phyloP scores from a whole-genome alignment of 1,140 invertebrate species.

The Apis laboriosa region DNA sequence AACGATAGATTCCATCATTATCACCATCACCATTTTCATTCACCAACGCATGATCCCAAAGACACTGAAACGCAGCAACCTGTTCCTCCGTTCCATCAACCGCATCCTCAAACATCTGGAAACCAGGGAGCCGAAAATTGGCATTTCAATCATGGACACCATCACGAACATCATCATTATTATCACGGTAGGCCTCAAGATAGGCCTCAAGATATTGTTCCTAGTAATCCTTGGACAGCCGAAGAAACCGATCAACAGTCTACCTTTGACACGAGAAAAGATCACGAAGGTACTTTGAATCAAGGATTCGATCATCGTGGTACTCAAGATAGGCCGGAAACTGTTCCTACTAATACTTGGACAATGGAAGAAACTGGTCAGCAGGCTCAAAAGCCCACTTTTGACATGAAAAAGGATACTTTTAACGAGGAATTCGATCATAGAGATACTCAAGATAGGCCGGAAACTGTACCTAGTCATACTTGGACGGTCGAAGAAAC shows the following conservation, averaged over 20 bases:
- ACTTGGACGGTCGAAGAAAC: neutral
- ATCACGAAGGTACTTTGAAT: neutral
- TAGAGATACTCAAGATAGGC: neutral
- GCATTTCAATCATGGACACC: constrained; percentile 1
- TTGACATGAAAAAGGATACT: too few relatives aligned
- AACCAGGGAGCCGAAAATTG: neutral
- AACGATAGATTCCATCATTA: neutral
- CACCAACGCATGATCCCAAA: neutral
- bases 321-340: neutral
- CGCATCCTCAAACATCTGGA: neutral
- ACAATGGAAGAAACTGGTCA: neutral
- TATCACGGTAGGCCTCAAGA: neutral
- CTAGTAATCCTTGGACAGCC: neutral
- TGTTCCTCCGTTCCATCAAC: neutral
- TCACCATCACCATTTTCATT: constrained; percentile 7
- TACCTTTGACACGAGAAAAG: neutral
- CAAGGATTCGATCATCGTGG: constrained; percentile 3
- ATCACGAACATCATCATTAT: constrained; percentile 41
- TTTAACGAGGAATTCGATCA: neutral
- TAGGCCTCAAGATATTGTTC: neutral
- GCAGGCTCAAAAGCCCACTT: too few relatives aligned
- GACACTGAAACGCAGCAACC: constrained; percentile 8
- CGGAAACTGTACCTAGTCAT: constrained; percentile 1
- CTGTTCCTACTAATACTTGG: constrained; percentile 2
- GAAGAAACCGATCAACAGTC: neutral